These are phyloP conservation scores for Galerucella calmariensis DNA, from an alignment of 2,888 invertebrate species.

Conservation along the genomic window DNA sequence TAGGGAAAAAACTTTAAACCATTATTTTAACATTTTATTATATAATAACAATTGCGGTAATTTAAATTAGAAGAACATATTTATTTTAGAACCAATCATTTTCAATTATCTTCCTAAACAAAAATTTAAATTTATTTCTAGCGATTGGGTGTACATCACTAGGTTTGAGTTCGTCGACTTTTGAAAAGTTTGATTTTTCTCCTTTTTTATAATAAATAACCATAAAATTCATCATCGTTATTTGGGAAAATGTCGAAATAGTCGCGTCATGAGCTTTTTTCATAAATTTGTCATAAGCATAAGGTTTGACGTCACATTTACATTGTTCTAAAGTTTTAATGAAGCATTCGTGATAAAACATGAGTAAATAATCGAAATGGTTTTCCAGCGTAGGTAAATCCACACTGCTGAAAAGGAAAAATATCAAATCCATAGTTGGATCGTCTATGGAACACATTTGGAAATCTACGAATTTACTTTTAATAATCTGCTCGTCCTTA, in stretches of 20 bases:
- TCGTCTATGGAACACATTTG: slow-evolving; percentile 23
- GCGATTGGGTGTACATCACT: slow-evolving; percentile 14
- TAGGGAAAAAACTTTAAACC: too few relatives aligned
- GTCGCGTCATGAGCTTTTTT: slow-evolving; percentile 60
- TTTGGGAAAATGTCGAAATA: slow-evolving; percentile 59
- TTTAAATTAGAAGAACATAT: not conserved
- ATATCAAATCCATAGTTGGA: slow-evolving; percentile 17
- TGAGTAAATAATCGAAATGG: slow-evolving; percentile 27
- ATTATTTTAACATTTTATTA: too few relatives aligned
- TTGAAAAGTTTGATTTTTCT: not conserved
- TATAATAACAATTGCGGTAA: too few relatives aligned
- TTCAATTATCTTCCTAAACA: slow-evolving; percentile 11
- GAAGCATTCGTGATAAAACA: slow-evolving; percentile 29
- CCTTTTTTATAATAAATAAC: slow-evolving; percentile 43
- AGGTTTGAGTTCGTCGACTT: not conserved
- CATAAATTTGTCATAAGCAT: slow-evolving; percentile 58
- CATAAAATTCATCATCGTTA: slow-evolving; percentile 59
- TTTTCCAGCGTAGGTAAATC: slow-evolving; percentile 15
- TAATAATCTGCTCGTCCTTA: not conserved
- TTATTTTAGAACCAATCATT: slow-evolving; percentile 10
- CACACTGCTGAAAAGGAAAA: slow-evolving; percentile 29
- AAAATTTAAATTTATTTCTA: slow-evolving; percentile 8
- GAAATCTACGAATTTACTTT: slow-evolving; percentile 33
- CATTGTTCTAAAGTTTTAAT: slow-evolving; percentile 21
- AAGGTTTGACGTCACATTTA: slow-evolving; percentile 24